Evolutionary conservation across 53 echinoderm and acorn worm genomes (phyloP).

Genomic region (Holothuria leucospilota): DNA sequence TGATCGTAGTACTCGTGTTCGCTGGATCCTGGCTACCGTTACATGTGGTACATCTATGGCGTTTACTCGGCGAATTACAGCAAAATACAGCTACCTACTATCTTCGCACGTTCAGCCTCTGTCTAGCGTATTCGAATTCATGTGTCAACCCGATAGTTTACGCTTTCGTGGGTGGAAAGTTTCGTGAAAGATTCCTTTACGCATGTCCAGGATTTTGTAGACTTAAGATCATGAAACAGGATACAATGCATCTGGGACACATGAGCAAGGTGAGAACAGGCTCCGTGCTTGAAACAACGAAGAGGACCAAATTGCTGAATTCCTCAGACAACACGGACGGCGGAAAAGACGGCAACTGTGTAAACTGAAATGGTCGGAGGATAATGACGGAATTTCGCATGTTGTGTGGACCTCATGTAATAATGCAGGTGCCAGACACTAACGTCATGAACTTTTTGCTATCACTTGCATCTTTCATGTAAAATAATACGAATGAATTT

Average conservation of each 20-base stretch:
- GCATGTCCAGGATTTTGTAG: conserved; percentile 36
- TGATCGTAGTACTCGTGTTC: conserved; percentile 86
- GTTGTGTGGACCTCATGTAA: too few relatives aligned
- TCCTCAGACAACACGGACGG: conserved; percentile 1
- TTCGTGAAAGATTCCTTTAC: conserved; percentile 27
- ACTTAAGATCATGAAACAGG: neutral
- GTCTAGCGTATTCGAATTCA: conserved; percentile 30
- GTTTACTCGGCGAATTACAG: neutral
- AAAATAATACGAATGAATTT: too few relatives aligned
- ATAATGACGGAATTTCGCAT: neutral
- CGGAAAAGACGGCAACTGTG: neutral
- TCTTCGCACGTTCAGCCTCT: conserved; percentile 6
- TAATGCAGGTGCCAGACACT: too few relatives aligned
- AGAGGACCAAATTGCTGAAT: conserved; percentile 4
- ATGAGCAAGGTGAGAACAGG: neutral
- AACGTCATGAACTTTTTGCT: too few relatives aligned
- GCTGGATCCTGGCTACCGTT: conserved; percentile 87
- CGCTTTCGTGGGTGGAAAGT: conserved; percentile 47
- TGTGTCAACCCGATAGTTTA: conserved; percentile 44
- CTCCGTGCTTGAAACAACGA: neutral
- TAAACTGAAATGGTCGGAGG: neutral
- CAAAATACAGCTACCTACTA: neutral
- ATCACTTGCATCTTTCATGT: too few relatives aligned
- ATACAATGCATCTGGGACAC: conserved; percentile 24
- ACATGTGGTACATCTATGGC: conserved; percentile 58